Percentiles rank a stretch among this genome's conserved stretches.
Evolutionary conservation across 2,797 vertebrate genomes (phyloP).

Genomic region (Borostomias antarcticus): DNA sequence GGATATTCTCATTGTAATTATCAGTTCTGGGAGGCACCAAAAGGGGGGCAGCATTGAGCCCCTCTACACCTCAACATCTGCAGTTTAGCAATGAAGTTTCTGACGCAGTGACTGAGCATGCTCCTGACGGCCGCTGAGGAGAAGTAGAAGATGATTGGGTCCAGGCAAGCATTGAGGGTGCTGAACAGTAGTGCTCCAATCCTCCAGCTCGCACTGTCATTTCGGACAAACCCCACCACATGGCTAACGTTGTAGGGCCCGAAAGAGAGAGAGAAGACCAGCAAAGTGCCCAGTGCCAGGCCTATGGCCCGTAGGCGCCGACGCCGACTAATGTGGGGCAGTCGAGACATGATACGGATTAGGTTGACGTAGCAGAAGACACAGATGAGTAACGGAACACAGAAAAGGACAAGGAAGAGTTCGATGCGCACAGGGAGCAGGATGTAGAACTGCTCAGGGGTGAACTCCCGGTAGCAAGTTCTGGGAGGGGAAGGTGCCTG

Average conservation of each 20-base stretch:
- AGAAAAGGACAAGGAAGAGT: conserved; percentile 83
- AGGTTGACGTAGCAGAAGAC: conserved; percentile 86
- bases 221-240: conserved; percentile 75
- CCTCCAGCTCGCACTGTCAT: conserved; percentile 75
- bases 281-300: conserved; percentile 77
- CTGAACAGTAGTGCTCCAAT: conserved; percentile 75
- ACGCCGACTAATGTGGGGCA: conserved; percentile 71
- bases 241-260: conserved; percentile 87
- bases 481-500: neutral
- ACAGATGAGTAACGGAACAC: conserved; percentile 81
- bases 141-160: conserved; percentile 89
- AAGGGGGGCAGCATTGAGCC: neutral
- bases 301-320: conserved; percentile 80
- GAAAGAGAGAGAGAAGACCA: conserved; percentile 85
- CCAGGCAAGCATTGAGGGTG: conserved; percentile 87
- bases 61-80: conserved; percentile 53
- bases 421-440: conserved; percentile 80
- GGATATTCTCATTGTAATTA: conserved; percentile 32
- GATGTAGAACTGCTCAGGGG: conserved; percentile 61
- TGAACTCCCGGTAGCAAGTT: conserved; percentile 82
- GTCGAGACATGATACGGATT: conserved; percentile 76
- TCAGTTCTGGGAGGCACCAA: conserved; percentile 22
- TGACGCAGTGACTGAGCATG: conserved; percentile 68
- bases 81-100: conserved; percentile 54
- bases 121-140: conserved; percentile 80